Evolutionary conservation across 2,797 vertebrate genomes (phyloP), one percentile per base, ranked within the genome.

Genomic region (Lepus oiostolus): DNA sequence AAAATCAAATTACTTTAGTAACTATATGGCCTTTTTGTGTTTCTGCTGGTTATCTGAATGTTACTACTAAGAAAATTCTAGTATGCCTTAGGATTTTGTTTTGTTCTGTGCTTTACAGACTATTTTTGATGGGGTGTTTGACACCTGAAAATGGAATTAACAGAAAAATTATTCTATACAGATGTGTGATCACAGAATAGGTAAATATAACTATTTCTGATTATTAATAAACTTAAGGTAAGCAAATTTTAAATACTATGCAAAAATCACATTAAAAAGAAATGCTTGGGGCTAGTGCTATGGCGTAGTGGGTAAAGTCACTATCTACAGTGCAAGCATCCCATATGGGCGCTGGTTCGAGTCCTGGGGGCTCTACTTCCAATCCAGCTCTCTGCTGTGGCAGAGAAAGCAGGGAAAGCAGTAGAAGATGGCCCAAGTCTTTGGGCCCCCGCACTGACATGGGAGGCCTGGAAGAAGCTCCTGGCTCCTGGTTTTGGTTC

Each of bases 91-190:
- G 26, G 21, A 32, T 88, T 90, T 47, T 75, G 14, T 68, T 87
- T 50, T 80, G 65, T 75, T 88, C n/a, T 79, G 6, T 88, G 81
- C 76, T 60, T 88, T 76, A 93, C 7, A 77, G 62, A 9, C 22
- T 95, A 35, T 88, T 91, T 93, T 24, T 13, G 67, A 21, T 28
- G 24, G 2, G 65, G 28, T 75, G 11, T 65, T 77, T 87, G 5
- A 94, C 83, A 90, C 32, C 52, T 79, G 32, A 90, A 62, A 77
- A 90, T 42, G 16, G 42, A 88, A 93, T 93, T 54, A 84, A 35
- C 52, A 52, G 19, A 71, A 88, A 88, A 93, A 65, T 0, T 50
- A 32, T 60, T 47, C 80, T 91, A n/a, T 90, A 90, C 24, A 85
- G 14, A 65, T 50, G 80, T 22, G 32, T 90, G 75, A 86, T 17